phyloP scores from a whole-genome alignment of 2,888 invertebrate genomes.

The Leucania comma region DNA sequence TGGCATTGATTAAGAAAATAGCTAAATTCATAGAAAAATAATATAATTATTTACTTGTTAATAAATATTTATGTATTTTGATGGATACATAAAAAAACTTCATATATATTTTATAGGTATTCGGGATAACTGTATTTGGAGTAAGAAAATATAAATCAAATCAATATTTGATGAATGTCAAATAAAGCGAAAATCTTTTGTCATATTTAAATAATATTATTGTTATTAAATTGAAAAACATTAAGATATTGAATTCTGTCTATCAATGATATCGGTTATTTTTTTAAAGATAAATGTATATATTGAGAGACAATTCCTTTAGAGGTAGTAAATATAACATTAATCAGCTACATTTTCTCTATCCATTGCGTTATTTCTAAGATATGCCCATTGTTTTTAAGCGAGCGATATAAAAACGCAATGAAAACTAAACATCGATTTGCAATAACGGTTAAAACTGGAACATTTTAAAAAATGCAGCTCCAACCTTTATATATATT shows the following conservation, averaged over 20 bases:
- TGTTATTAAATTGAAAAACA: background rate
- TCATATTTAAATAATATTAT: background rate
- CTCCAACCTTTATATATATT: background rate
- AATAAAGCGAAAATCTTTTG: constrained; percentile 7
- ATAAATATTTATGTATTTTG: constrained; percentile 32
- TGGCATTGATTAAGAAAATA: constrained; percentile 62
- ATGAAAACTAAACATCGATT: constrained; percentile 35
- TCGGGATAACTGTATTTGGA: constrained; percentile 10
- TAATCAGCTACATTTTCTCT: constrained; percentile 9
- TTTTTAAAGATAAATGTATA: constrained; percentile 6
- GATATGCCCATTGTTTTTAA: constrained; percentile 29
- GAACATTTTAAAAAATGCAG: constrained; percentile 34
- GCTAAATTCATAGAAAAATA: constrained; percentile 62
- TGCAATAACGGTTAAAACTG: background rate
- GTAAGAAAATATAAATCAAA: constrained; percentile 40
- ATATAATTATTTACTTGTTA: constrained; percentile 43
- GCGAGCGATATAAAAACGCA: constrained; percentile 24
- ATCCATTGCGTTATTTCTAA: constrained; percentile 27
- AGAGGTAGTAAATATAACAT: constrained; percentile 43
- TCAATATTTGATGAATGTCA: constrained; percentile 19
- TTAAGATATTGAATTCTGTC: constrained; percentile 9
- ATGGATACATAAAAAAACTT: constrained; percentile 39
- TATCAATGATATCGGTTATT: constrained; percentile 22
- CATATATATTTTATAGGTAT: constrained; percentile 30
- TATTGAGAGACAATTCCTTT: constrained; percentile 44